These are phyloP conservation scores for Channa maculata DNA, from an alignment of 2,113 vertebrate genomes.

Conservation along the genomic window DNA sequence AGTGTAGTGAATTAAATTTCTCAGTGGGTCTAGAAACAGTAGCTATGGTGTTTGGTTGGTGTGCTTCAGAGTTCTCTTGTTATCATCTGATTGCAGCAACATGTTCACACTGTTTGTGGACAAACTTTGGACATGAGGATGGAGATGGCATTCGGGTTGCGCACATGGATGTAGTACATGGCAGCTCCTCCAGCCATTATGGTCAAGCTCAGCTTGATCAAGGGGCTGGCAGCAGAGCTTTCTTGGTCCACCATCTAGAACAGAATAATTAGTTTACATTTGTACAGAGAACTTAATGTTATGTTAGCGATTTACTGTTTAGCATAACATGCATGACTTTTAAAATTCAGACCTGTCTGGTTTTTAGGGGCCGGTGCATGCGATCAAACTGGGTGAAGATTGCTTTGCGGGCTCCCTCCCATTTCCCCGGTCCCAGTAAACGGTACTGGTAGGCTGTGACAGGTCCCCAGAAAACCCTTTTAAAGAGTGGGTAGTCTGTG, in stretches of 20 bases:
- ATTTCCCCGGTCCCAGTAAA: conserved; percentile 83
- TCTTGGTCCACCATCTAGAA: conserved; percentile 25
- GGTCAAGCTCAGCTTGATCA: conserved; percentile 64
- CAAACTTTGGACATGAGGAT: conserved; percentile 56
- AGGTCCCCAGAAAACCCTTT: conserved; percentile 83
- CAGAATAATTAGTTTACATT: neutral
- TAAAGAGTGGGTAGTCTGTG: conserved; percentile 83
- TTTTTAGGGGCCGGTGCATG: conserved; percentile 74
- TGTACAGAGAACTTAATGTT: neutral
- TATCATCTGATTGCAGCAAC: too few species aligned
- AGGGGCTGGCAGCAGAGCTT: conserved; percentile 5
- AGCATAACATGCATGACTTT: neutral
- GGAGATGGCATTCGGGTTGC: conserved; percentile 46
- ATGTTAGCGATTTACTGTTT: neutral
- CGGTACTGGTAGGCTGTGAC: conserved; percentile 86
- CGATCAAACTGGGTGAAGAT: conserved; percentile 87
- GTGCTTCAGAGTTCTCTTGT: neutral
- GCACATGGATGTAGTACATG: conserved; percentile 61
- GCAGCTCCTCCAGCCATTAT: conserved; percentile 48
- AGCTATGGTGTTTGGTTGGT: neutral
- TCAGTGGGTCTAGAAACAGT: neutral
- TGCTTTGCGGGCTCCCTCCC: conserved; percentile 82
- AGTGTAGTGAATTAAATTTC: conserved; percentile 1
- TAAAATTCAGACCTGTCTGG: conserved; percentile 61
- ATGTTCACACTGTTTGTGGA: conserved; percentile 38